Evolutionary conservation across 2,797 vertebrate species (phyloP), one percentile per base, ranked within the genome.

Genomic region (Alectoris magna): DNA sequence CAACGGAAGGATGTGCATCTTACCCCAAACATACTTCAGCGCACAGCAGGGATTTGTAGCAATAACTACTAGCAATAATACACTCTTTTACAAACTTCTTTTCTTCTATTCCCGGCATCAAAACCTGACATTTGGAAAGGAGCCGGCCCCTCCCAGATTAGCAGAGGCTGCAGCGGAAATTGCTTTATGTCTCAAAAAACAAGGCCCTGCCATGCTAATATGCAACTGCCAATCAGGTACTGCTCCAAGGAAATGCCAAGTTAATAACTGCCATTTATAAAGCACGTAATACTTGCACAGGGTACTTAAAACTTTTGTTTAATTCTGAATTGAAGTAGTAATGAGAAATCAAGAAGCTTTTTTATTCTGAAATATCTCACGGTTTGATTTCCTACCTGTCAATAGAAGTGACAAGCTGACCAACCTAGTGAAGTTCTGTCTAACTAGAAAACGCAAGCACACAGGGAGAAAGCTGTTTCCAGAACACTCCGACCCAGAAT

Each of bases 81-180:
- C 11, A 0, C 31, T 44, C 34, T 39, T n/a, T 48, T 8, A 36
- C 44, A 53, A 51, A 34, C 0, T 1, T 12, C 2, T 34, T 34
- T 34, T 22, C 53, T 72, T 86, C 29, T 22, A 39, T 63, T 62
- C 17, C 1, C 8, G 21, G 14, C 4, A 3, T 8, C 38, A 63
- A 81, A 74, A 26, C 5, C 36, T 34, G 60, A 14, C n/a, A 43
- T 36, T 23, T 53, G 43, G 44, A 78, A 79, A 79, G n/a, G 55
- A 82, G 62, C 22, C 34, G 49, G 15, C 14, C 58, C 60, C 79
- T 92, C 75, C 31, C 51, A 72, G 0, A 2, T 59, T n/a, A 38
- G 41, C 19, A 29, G 4, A 26, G 31, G 29, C 77, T 14, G 26
- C 72, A 91, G 75, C 62, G 74, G 49, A 66, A 73, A 64, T 18